Evolutionary conservation across 2,113 vertebrate genomes (phyloP).

Genomic region (Gopherus flavomarginatus): DNA sequence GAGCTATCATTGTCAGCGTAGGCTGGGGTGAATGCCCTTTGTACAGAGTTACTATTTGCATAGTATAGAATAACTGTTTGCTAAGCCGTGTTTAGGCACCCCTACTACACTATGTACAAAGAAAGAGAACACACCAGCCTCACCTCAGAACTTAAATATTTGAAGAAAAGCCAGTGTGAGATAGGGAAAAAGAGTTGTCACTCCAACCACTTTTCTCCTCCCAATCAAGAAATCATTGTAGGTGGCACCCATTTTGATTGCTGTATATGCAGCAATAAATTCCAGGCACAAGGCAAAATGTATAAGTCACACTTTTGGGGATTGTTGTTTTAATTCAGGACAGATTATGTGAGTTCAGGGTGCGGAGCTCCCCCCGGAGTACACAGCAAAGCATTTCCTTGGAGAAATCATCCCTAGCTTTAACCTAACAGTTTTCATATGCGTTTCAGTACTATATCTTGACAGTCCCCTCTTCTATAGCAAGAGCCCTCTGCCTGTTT

Average conservation of each 20-base stretch:
- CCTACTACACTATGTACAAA: background rate
- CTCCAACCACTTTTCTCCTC: background rate
- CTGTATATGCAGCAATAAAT: background rate
- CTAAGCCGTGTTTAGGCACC: conserved; percentile 41
- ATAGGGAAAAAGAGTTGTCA: background rate
- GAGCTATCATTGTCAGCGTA: background rate
- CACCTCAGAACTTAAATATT: background rate
- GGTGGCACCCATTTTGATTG: background rate
- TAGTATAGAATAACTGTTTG: conserved; percentile 67
- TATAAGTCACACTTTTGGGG: background rate
- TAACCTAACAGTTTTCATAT: background rate
- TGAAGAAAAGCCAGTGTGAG: background rate
- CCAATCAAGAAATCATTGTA: conserved; percentile 3
- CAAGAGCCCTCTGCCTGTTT: background rate
- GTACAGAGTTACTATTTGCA: conserved; percentile 57
- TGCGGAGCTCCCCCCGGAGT: background rate
- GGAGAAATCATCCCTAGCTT: background rate
- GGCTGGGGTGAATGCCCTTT: conserved; percentile 36
- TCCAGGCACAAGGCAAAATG: background rate
- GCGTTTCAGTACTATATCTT: background rate
- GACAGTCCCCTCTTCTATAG: background rate
- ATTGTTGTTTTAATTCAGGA: background rate
- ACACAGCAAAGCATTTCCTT: background rate
- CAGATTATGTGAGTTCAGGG: background rate
- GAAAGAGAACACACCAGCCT: conserved; percentile 27